Evolutionary conservation across 2,113 vertebrate species (phyloP).

Genomic region (Gasterosteus nipponicus): DNA sequence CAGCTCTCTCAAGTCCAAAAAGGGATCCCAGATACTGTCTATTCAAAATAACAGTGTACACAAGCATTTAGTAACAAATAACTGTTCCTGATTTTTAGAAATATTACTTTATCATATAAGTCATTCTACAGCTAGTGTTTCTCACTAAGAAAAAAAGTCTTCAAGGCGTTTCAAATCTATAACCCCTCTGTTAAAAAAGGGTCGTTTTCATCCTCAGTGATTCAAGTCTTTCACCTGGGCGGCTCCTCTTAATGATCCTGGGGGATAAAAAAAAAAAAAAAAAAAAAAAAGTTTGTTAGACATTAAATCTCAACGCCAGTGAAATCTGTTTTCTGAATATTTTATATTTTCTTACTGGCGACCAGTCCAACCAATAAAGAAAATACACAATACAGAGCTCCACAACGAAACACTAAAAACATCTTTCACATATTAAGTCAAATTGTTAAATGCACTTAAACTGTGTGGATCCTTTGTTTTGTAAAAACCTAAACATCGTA

Average conservation of each 20-base stretch:
- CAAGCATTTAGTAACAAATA: constrained; percentile 91
- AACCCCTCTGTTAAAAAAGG: constrained; percentile 90
- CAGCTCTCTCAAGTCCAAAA: constrained; percentile 81
- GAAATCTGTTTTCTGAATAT: neutral
- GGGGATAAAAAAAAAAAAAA: constrained; percentile 20
- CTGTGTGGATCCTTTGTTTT: neutral
- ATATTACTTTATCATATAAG: constrained; percentile 89
- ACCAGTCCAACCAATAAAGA: neutral
- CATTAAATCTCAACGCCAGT: no score
- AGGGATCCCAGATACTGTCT: constrained; percentile 84
- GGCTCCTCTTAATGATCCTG: constrained; percentile 93
- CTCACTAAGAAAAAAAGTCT: constrained; percentile 94
- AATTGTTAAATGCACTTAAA: no score
- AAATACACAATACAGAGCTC: neutral
- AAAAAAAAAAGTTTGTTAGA: constrained; percentile 4
- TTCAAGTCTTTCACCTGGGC: constrained; percentile 80
- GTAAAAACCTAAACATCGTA: neutral
- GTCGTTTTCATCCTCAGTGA: constrained; percentile 85
- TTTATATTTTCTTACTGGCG: neutral
- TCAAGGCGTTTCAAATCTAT: constrained; percentile 96
- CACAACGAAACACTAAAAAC: neutral
- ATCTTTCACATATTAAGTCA: neutral
- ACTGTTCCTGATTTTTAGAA: constrained; percentile 90
- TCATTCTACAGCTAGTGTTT: constrained; percentile 99
- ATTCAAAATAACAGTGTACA: constrained; percentile 87